Evolutionary conservation across 2,113 vertebrate genomes (phyloP), one percentile per base, ranked within the genome.

Genomic region (Gila orcuttii): DNA sequence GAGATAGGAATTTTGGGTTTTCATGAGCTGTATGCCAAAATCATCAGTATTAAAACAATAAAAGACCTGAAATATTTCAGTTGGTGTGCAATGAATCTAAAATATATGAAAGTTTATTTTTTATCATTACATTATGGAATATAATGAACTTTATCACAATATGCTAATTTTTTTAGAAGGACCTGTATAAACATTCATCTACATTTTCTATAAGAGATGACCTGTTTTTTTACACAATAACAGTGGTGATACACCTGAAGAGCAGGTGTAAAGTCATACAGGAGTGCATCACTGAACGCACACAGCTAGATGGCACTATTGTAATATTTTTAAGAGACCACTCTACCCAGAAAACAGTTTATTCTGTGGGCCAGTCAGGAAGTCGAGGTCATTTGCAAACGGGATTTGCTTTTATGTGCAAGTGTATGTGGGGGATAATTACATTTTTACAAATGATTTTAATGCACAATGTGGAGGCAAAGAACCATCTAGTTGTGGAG

Each of bases 271-370:
- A 64, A 28, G 19, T 25, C 77, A 78, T 42, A 73, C 68, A 7
- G 10, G 21, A n/a, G 21, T 3, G 10, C 50, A 79, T 11, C 21
- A 33, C 55, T 50, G 42, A 50, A n/a, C 10, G 1, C 13, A 28
- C 23, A 86, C 76, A 73, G 73, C 85, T 75, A 87, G 85, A 60
- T 52, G 88, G 82, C 71, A 28, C 31, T 55, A 33, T 45, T 71
- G 60, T 25, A 25, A 9, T 2, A 42, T 42, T 42, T 47, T 52
- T 28, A 6, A 13, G 15, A 25, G 19, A 28, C 2, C 8, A 19
- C 2, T 25, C 13, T 15, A 11, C 7, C 4, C 7, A 47, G 12
- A 19, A 31, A 42, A 47, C 2, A 25, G 23, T 50, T 76, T 50
- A 17, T 39, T 69, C 33, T 21, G 36, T 1, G 66, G 8, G 8